Evolutionary conservation across 2,113 vertebrate genomes (phyloP).

Genomic region (Athene cunicularia): DNA sequence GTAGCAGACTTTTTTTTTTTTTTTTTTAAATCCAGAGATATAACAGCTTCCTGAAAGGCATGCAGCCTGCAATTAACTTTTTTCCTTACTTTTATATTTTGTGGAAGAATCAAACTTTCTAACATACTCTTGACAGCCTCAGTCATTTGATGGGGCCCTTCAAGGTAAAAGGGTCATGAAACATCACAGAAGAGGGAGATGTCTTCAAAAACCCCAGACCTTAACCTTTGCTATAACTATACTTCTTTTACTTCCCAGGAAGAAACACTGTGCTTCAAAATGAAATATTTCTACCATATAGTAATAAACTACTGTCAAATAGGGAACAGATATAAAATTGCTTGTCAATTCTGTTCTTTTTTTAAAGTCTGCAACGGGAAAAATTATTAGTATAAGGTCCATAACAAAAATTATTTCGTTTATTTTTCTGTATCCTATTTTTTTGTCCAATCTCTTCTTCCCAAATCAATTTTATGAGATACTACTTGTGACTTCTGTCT

Average conservation of each 20-base stretch:
- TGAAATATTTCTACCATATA: not conserved
- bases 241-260: constrained; percentile 4
- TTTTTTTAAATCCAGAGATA: not conserved
- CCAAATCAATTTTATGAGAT: not conserved
- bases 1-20: not conserved
- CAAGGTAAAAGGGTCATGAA: constrained; percentile 16
- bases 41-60: constrained; percentile 18
- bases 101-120: constrained; percentile 7
- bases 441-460: not conserved
- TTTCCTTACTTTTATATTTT: not conserved
- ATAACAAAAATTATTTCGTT: not conserved
- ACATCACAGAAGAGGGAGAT: not conserved
- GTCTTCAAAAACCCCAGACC: constrained; percentile 7
- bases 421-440: not conserved
- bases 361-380: not conserved
- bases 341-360: not conserved
- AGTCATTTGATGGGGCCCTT: constrained; percentile 37
- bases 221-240: not conserved
- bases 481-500: not conserved
- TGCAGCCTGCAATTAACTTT: not conserved
- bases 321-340: not conserved
- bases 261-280: constrained; percentile 4
- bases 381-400: not conserved
- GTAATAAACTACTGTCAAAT: not conserved
- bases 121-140: not conserved